A percentile compares a stretch with the other conserved stretches of the same genome.
Evolutionary conservation across 2,797 vertebrate species (phyloP).

Genomic region (Poecilia gillii): DNA sequence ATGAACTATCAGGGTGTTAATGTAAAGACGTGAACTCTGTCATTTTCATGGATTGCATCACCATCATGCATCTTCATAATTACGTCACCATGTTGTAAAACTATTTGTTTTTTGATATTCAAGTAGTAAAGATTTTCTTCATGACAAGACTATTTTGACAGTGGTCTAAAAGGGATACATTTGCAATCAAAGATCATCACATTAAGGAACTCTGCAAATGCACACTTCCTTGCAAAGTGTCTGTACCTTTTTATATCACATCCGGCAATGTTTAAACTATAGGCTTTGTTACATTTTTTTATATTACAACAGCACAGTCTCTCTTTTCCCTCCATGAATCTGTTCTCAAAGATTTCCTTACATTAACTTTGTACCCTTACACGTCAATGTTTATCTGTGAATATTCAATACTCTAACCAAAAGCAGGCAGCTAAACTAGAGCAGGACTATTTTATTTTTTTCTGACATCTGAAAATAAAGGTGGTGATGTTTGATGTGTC

Average conservation of each 20-base stretch:
- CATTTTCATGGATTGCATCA: not conserved
- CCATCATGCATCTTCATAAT: not conserved
- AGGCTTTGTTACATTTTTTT: not conserved
- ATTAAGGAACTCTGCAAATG: not conserved
- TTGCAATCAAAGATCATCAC: not conserved
- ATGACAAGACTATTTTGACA: not conserved
- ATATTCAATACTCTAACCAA: not conserved
- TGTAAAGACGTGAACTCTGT: slow-evolving; percentile 27
- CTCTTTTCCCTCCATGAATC: not conserved
- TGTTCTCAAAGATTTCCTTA: not conserved
- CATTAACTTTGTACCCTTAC: not conserved
- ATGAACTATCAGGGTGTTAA: slow-evolving; percentile 27
- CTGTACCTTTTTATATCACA: not conserved
- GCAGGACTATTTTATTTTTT: not conserved
- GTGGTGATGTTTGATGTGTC: not conserved
- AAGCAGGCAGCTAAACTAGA: not conserved
- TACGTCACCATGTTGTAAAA: not conserved
- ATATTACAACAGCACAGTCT: not conserved
- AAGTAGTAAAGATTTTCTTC: not conserved
- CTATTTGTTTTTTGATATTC: not conserved
- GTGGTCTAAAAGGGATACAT: not conserved
- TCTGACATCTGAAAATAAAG: not conserved
- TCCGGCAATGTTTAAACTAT: not conserved
- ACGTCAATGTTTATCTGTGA: not conserved
- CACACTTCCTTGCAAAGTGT: not conserved